Percentiles rank a stretch among this genome's conserved stretches.
These are phyloP conservation scores for Phortica okadai DNA, from an alignment of 2,888 invertebrate species.

Conservation along the genomic window DNA sequence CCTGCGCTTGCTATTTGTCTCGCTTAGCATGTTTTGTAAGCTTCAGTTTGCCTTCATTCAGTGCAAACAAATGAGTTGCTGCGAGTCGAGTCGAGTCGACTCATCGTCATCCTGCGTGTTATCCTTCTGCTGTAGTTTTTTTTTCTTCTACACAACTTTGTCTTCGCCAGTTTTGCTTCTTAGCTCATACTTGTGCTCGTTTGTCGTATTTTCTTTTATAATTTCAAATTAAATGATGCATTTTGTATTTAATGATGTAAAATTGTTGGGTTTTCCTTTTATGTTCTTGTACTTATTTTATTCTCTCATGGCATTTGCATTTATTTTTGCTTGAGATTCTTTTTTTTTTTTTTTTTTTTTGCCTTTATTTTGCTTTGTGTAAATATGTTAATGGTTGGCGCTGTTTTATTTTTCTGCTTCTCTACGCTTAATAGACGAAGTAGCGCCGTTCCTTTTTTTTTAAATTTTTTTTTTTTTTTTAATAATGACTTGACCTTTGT, in stretches of 20 bases:
- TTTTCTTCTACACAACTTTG: not conserved
- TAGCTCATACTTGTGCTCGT: conserved; percentile 3
- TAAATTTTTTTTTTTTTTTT: not conserved
- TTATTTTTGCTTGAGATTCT: not conserved
- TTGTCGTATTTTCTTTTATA: conserved; percentile 56
- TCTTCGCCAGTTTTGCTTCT: conserved; percentile 3
- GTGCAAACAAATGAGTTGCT: conserved; percentile 23
- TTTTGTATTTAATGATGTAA: conserved; percentile 66
- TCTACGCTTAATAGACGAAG: not conserved
- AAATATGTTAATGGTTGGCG: conserved; percentile 31
- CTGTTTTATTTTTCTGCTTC: not conserved
- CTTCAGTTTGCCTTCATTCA: conserved; percentile 2
- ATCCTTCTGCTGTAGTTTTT: not conserved
- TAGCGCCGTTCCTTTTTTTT: not conserved
- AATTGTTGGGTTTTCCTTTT: conserved; percentile 47
- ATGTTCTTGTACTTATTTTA: conserved; percentile 2
- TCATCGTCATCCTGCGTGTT: not conserved
- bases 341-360: not conserved
- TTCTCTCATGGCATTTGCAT: not conserved
- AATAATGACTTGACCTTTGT: conserved; percentile 54
- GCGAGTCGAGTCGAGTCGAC: not conserved
- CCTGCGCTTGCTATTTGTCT: not conserved
- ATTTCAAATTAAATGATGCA: conserved; percentile 69
- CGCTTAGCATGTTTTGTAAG: not conserved
- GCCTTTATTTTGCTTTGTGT: conserved; percentile 5